A percentile compares a stretch with the other conserved stretches of the same genome.
Evolutionary conservation across 2,888 invertebrate species (phyloP).

Genomic region (Mamestra brassicae): DNA sequence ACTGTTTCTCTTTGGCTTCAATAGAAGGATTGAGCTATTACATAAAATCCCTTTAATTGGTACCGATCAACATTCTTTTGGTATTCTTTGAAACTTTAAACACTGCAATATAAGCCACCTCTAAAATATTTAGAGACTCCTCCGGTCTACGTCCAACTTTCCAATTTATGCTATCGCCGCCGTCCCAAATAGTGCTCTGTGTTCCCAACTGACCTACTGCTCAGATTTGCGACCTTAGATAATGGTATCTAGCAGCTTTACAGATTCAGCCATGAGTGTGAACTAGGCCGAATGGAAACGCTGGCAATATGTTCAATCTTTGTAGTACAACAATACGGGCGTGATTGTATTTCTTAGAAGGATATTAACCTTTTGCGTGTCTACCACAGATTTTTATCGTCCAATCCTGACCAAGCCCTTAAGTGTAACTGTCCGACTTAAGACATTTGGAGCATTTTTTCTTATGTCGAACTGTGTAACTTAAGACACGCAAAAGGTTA

Average conservation of each 20-base stretch:
- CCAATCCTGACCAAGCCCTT: too few species aligned
- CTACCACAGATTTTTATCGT: too few species aligned
- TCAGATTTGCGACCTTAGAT: constrained; percentile 50
- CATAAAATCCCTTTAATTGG: background rate
- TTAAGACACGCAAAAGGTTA: too few species aligned
- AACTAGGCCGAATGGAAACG: constrained; percentile 50
- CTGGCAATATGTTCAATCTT: constrained; percentile 26
- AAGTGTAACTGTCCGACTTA: too few species aligned
- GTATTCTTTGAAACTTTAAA: background rate
- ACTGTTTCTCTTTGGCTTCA: constrained; percentile 42
- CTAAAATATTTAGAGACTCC: constrained; percentile 16
- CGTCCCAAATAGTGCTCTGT: constrained; percentile 42
- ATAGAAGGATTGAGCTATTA: constrained; percentile 35
- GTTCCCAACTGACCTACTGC: constrained; percentile 49
- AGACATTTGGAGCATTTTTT: too few species aligned
- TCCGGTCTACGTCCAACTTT: constrained; percentile 4
- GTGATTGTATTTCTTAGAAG: constrained; percentile 21
- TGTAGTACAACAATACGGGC: constrained; percentile 37
- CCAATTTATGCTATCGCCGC: constrained; percentile 39
- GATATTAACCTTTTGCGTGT: too few species aligned
- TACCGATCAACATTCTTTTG: background rate
- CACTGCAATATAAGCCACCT: background rate
- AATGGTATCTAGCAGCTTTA: constrained; percentile 48
- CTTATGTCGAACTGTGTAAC: too few species aligned
- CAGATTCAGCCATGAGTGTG: constrained; percentile 50